Percentiles rank a stretch among this genome's conserved stretches.
These are phyloP conservation scores for Papilio protenor DNA, from an alignment of 2,888 invertebrate species.

Conservation along the genomic window DNA sequence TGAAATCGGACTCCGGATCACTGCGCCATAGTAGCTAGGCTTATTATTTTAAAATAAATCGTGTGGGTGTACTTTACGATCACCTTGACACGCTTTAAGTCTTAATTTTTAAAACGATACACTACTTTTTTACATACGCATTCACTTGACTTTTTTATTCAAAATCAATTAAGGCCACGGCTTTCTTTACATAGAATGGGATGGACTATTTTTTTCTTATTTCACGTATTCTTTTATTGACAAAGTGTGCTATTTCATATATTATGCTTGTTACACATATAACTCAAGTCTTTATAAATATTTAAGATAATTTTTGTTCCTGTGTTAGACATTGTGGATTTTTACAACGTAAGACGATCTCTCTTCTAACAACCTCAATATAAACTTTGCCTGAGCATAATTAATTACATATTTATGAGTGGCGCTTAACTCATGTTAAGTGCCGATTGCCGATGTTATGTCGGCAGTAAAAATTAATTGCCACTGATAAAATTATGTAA, in stretches of 20 bases:
- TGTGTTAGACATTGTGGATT: not conserved
- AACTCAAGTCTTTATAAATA: not conserved
- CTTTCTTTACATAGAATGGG: not conserved
- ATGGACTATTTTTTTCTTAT: constrained; percentile 2
- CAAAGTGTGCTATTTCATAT: not conserved
- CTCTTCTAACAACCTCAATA: not conserved
- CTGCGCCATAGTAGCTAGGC: not conserved
- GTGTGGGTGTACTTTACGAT: constrained; percentile 13
- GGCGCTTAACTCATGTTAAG: not conserved
- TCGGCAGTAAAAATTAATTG: constrained; percentile 10
- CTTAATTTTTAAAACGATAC: constrained; percentile 2
- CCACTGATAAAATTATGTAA: constrained; percentile 8
- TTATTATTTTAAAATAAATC: constrained; percentile 21
- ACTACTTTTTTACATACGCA: constrained; percentile 1
- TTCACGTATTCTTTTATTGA: not conserved
- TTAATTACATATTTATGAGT: constrained; percentile 21
- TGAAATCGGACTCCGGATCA: not conserved
- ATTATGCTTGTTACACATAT: not conserved
- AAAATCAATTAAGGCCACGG: constrained; percentile 19
- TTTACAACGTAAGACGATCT: not conserved
- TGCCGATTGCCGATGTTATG: constrained; percentile 1
- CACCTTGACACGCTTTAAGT: constrained; percentile 36
- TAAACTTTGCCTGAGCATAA: not conserved
- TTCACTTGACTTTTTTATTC: constrained; percentile 15
- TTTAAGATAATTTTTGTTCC: not conserved